These are phyloP conservation scores for Adelognathus sp. DNA, from an alignment of 2,888 invertebrate genomes.

Conservation along the genomic window DNA sequence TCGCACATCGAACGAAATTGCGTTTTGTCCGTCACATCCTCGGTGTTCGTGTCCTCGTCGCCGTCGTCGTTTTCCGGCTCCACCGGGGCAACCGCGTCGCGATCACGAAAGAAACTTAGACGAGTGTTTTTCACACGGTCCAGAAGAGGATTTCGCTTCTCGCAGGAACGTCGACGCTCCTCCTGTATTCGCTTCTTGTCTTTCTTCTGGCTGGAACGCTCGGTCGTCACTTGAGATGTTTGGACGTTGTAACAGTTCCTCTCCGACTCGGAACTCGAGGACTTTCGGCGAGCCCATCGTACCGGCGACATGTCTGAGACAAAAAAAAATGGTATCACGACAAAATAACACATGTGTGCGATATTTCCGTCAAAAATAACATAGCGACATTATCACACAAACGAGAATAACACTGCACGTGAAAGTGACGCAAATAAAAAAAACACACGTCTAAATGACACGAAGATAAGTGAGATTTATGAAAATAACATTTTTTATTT, in stretches of 20 bases:
- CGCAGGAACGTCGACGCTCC: constrained; percentile 81
- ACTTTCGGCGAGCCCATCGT: constrained; percentile 85
- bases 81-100: constrained; percentile 61
- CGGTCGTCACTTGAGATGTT: constrained; percentile 81
- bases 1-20: constrained; percentile 75
- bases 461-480: too few species aligned
- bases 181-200: constrained; percentile 82
- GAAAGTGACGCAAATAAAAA: too few species aligned
- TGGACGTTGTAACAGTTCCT: constrained; percentile 87
- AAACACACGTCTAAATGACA: too few species aligned
- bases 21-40: constrained; percentile 64
- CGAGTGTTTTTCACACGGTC: constrained; percentile 88
- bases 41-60: constrained; percentile 62
- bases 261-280: constrained; percentile 85
- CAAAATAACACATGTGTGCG: too few species aligned
- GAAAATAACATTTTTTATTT: too few species aligned
- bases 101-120: constrained; percentile 85
- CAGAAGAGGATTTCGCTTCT: constrained; percentile 87
- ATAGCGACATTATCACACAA: too few species aligned
- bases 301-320: constrained; percentile 86
- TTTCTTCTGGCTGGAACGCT: constrained; percentile 83
- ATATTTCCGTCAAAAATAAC: too few species aligned
- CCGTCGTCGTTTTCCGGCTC: constrained; percentile 63
- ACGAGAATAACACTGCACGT: too few species aligned
- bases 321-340: too few species aligned